Percentiles rank a stretch among this genome's conserved stretches.
Evolutionary conservation across 2,888 invertebrate species (phyloP).

Genomic region (Yponomeuta cagnagella): DNA sequence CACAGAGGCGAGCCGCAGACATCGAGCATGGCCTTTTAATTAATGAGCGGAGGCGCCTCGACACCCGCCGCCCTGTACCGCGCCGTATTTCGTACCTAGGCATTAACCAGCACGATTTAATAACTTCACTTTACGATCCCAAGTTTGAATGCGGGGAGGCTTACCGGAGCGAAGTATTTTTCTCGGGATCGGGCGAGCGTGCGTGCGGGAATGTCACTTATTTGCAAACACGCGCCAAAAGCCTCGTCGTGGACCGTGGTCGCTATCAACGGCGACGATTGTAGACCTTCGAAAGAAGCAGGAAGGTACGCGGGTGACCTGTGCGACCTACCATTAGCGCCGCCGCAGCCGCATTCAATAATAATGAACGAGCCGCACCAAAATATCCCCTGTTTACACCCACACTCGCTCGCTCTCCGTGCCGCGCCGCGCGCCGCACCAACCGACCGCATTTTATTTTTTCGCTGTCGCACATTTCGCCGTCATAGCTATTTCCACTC

Average conservation of each 20-base stretch:
- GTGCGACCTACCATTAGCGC: constrained; percentile 17
- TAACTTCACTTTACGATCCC: not conserved
- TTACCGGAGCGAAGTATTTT: not conserved
- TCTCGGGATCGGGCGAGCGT: constrained; percentile 12
- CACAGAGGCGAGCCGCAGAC: constrained; percentile 6
- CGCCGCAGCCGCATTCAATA: constrained; percentile 63
- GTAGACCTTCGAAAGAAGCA: not conserved
- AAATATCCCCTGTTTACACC: constrained; percentile 76
- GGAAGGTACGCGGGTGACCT: constrained; percentile 11
- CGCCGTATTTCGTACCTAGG: not conserved
- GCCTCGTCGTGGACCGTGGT: not conserved
- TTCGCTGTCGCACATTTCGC: constrained; percentile 77
- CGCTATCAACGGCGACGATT: not conserved
- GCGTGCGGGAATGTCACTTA: constrained; percentile 9
- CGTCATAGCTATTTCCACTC: constrained; percentile 77
- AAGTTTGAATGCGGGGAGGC: not conserved
- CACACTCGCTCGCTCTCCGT: constrained; percentile 57
- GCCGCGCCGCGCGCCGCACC: constrained; percentile 40
- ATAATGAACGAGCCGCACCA: constrained; percentile 73
- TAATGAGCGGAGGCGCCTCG: constrained; percentile 6
- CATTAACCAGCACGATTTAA: not conserved
- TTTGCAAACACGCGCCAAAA: constrained; percentile 11
- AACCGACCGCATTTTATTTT: constrained; percentile 77
- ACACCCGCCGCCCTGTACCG: not conserved
- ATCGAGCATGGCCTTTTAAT: constrained; percentile 6